phyloP scores from a whole-genome alignment of 2,113 vertebrate species.

The Dolichallabes microphthalmus region DNA sequence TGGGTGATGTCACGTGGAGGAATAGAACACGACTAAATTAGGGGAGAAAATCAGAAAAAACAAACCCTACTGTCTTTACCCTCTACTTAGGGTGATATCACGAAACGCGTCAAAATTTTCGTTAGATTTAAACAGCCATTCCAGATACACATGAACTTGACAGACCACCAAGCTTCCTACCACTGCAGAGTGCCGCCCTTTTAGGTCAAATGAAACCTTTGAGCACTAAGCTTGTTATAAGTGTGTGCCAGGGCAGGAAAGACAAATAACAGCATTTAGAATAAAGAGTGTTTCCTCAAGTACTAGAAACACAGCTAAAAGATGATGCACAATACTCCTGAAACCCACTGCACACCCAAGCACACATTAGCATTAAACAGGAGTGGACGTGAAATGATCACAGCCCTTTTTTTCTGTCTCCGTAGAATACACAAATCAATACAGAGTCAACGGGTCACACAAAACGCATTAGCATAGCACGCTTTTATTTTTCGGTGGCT shows the following conservation, averaged over 20 bases:
- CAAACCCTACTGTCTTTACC: background rate
- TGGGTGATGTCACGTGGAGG: no score
- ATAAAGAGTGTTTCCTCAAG: background rate
- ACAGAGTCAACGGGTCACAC: background rate
- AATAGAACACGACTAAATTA: no score
- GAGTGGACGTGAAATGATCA: background rate
- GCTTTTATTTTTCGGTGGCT: background rate
- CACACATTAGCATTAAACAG: background rate
- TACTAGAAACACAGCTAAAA: background rate
- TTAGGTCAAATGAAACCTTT: background rate
- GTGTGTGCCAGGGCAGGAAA: background rate
- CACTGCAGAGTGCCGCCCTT: background rate
- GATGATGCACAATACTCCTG: background rate
- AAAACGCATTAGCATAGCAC: background rate
- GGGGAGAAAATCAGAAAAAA: no score
- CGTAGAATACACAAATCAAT: background rate
- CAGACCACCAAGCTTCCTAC: background rate
- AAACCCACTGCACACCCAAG: no score
- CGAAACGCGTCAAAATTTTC: background rate
- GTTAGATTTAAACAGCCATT: background rate
- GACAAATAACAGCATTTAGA: background rate
- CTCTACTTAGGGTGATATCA: background rate
- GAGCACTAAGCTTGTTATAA: background rate
- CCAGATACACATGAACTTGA: background rate
- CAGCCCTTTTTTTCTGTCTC: background rate